Conservation (phyloP, 2,888 invertebrate genomes). For the Euzophera pinguis region DNA sequence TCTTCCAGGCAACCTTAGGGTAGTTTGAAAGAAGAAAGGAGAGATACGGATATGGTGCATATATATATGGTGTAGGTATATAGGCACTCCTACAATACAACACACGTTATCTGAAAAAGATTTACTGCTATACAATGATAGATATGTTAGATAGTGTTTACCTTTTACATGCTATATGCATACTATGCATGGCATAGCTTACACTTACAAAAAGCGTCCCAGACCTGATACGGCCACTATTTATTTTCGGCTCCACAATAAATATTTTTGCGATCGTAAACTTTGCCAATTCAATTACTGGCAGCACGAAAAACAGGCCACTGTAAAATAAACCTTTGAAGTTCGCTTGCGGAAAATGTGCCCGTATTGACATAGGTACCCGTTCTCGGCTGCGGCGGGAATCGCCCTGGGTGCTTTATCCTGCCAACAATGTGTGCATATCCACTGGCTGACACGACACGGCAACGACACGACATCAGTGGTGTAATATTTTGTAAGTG, state of each 20-base stretch:
- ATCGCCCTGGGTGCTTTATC: conserved; percentile 16
- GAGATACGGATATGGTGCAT: too few relatives aligned
- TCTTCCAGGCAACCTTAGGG: too few relatives aligned
- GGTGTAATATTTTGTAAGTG: too few relatives aligned
- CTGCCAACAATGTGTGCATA: neutral
- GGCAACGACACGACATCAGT: neutral
- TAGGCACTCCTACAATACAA: too few relatives aligned
- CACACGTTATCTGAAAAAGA: too few relatives aligned
- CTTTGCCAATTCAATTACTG: conserved; percentile 61
- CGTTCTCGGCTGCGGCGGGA: neutral
- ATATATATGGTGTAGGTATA: too few relatives aligned
- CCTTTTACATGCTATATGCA: too few relatives aligned
- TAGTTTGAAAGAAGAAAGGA: too few relatives aligned
- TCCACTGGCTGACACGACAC: neutral
- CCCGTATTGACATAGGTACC: conserved; percentile 18
- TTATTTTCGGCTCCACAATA: conserved; percentile 41
- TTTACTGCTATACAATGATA: too few relatives aligned
- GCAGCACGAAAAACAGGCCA: conserved; percentile 48
- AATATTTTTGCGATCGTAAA: conserved; percentile 55
- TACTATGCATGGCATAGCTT: too few relatives aligned
- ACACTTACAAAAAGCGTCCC: neutral
- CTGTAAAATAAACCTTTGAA: conserved; percentile 31
- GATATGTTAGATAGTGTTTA: too few relatives aligned
- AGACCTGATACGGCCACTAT: conserved; percentile 26
- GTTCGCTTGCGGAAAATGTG: conserved; percentile 12